Conservation (phyloP, 2,797 vertebrate genomes). For the Anguilla pacifica region DNA sequence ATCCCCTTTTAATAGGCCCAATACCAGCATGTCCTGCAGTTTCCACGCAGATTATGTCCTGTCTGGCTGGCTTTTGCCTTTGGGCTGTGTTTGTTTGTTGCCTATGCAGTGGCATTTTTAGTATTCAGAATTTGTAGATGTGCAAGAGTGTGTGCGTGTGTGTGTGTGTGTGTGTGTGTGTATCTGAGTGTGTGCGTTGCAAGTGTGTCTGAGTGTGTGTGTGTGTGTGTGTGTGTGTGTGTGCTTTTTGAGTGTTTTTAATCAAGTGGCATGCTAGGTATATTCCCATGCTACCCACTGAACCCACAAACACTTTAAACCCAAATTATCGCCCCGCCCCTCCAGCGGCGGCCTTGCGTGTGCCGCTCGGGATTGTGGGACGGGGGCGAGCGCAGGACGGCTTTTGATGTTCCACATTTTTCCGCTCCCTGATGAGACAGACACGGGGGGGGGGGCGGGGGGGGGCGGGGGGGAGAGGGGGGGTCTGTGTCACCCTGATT, state of each 20-base stretch:
- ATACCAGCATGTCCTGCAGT: neutral
- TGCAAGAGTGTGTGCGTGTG: too few species aligned
- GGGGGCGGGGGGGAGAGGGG: conserved; percentile 32
- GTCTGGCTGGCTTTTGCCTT: neutral
- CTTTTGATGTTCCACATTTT: conserved; percentile 26
- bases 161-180: neutral
- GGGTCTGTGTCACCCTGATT: conserved; percentile 70
- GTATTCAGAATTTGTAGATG: neutral
- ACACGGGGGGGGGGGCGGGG: conserved; percentile 40
- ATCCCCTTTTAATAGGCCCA: neutral
- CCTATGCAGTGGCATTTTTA: neutral
- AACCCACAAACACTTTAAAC: conserved; percentile 37
- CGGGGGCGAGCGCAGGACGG: neutral
- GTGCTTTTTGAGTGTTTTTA: neutral
- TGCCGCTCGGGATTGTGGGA: neutral
- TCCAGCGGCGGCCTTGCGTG: neutral
- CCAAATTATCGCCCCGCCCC: conserved; percentile 1
- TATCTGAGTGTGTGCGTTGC: neutral
- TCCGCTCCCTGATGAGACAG: conserved; percentile 30
- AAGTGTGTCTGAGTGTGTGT: conserved; percentile 36
- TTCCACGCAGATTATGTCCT: neutral
- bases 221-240: conserved; percentile 14
- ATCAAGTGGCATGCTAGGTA: neutral
- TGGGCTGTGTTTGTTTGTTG: neutral
- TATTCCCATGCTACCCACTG: neutral